phyloP scores from a whole-genome alignment of 2,888 invertebrate genomes.

The Pilophorus perplexus region DNA sequence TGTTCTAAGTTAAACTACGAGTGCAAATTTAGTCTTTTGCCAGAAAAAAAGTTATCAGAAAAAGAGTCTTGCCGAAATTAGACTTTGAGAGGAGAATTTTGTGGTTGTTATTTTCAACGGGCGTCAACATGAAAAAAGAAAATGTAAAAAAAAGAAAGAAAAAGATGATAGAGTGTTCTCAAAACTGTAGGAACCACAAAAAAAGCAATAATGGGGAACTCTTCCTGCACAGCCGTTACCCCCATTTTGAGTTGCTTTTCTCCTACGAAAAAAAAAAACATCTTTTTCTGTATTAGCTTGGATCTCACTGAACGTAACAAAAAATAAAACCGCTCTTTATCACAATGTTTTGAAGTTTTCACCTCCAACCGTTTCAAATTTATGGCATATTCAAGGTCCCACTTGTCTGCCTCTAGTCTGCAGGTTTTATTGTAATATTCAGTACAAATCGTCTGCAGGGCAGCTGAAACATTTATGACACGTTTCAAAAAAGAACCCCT shows the following conservation, averaged over 20 bases:
- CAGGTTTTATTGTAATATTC: conserved; percentile 89
- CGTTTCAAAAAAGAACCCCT: conserved; percentile 12
- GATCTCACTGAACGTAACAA: conserved; percentile 36
- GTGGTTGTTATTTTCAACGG: not conserved
- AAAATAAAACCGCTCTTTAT: conserved; percentile 40
- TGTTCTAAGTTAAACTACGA: conserved; percentile 12
- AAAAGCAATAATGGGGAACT: conserved; percentile 44
- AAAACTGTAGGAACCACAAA: conserved; percentile 33
- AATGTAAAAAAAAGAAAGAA: conserved; percentile 13
- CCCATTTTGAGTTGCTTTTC: conserved; percentile 43
- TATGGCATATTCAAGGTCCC: conserved; percentile 96
- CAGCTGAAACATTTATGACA: conserved; percentile 46
- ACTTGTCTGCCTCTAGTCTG: conserved; percentile 95
- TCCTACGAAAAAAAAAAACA: conserved; percentile 34
- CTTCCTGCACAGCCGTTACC: conserved; percentile 46
- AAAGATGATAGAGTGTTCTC: conserved; percentile 36
- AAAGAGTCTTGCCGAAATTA: not conserved
- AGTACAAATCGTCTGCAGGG: conserved; percentile 53
- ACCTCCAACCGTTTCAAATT: conserved; percentile 56
- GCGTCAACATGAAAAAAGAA: not conserved
- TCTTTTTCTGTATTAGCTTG: conserved; percentile 29
- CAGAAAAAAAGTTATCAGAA: conserved; percentile 9
- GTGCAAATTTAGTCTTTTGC: not conserved
- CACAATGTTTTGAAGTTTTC: conserved; percentile 42
- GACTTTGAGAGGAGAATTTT: not conserved